These are phyloP conservation scores for Hycleus phaleratus DNA, from an alignment of 1,140 invertebrate genomes.

Conservation along the genomic window DNA sequence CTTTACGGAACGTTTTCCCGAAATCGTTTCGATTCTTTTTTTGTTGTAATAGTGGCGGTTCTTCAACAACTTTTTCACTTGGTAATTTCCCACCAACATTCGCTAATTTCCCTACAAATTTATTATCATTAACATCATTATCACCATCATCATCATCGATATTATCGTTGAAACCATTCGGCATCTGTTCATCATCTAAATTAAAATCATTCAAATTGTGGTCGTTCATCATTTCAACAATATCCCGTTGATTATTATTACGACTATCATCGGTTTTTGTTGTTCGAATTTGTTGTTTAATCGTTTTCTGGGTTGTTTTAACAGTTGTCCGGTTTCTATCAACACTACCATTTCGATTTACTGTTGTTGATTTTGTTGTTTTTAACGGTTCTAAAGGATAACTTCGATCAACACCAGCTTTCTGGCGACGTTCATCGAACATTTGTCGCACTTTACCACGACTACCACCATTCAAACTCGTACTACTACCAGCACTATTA, in stretches of 20 bases:
- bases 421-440: constrained; percentile 67
- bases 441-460: constrained; percentile 61
- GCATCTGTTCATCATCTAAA: constrained; percentile 35
- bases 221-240: constrained; percentile 35
- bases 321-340: constrained; percentile 22
- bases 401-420: constrained; percentile 67
- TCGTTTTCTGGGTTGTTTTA: constrained; percentile 14
- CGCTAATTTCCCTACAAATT: constrained; percentile 32
- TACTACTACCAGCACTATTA: constrained; percentile 49
- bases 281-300: no score
- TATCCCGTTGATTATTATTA: constrained; percentile 18
- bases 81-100: constrained; percentile 37
- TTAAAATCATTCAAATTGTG: constrained; percentile 28
- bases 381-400: constrained; percentile 68
- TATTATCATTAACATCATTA: not conserved
- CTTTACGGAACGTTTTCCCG: constrained; percentile 3
- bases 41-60: not conserved
- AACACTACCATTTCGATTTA: not conserved
- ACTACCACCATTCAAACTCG: constrained; percentile 19
- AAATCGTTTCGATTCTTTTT: not conserved
- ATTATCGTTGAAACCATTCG: constrained; percentile 20
- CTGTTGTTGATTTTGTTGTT: constrained; percentile 37
- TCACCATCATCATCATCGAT: constrained; percentile 24
- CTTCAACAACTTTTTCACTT: constrained; percentile 22
- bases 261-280: no score